Evolutionary conservation across 2,888 invertebrate genomes (phyloP), one percentile per base, ranked within the genome.

Genomic region (Latrodectus elegans): DNA sequence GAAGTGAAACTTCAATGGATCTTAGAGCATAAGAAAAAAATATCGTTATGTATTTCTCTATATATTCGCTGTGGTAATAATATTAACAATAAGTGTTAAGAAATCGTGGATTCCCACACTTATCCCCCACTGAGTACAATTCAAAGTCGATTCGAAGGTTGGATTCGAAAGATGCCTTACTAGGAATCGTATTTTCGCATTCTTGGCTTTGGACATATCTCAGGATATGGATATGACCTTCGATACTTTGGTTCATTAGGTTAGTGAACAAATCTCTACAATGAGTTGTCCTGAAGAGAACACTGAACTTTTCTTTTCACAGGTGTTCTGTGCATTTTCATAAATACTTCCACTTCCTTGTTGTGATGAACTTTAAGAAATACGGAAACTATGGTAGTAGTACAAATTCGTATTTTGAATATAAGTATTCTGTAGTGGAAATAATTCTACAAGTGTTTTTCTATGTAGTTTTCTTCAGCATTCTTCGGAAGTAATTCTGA

Each of bases 151-250:
- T 67, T 68, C 68, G 76, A 55, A 65, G 17, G 15, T 12, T 8
- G 15, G 26, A n/a, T 68, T 65, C 65, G 49, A 72, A 68, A 22
- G 68, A 53, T 22, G 55, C 15, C 55, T 77, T 38, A 17, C 72
- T 72, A 55, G 71, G 72, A 60, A 60, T 67, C 60, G 74, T 52
- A 75, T 72, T 76, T 60, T 65, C 68, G 73, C 76, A 73, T 81
- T 81, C 76, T 65, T 77, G 77, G n/a, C 55, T 77, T 71, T 17
- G 26, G 52, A 67, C 73, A 77, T 72, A 77, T 51, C 77, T 76
- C 86, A 87, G 86, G 86, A 87, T 87, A 87, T 81, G 65, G 77
- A 87, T 87, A 81, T 81, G 86, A 77, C 86, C 86, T 87, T 87
- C 80, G 38, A 22, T 17, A 52, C 65, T 72, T 77, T 80, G 86